A percentile compares a stretch with the other conserved stretches of the same genome.
Evolutionary conservation across 1,140 invertebrate genomes (phyloP).

Genomic region (Steinernema feltiae): DNA sequence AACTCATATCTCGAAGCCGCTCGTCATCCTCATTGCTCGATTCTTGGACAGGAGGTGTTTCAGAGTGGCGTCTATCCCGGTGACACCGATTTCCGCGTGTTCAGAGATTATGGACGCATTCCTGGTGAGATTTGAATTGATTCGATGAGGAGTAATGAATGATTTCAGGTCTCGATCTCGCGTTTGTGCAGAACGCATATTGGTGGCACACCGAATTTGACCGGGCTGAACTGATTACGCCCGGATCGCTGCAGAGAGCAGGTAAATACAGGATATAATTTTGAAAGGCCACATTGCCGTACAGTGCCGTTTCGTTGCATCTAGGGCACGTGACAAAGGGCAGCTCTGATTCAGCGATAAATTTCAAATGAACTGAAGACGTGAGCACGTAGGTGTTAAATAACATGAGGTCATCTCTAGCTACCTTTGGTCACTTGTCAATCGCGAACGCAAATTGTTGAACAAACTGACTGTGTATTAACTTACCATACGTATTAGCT

Average conservation of each 20-base stretch:
- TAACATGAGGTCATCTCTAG: too few relatives aligned
- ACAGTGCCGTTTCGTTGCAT: too few relatives aligned
- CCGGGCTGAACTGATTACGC: constrained; percentile 69
- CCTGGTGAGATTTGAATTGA: constrained; percentile 56
- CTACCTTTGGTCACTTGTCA: too few relatives aligned
- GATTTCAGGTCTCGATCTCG: constrained; percentile 75
- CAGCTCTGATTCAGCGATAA: too few relatives aligned
- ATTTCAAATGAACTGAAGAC: too few relatives aligned
- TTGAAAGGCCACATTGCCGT: not conserved
- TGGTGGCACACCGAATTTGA: constrained; percentile 81
- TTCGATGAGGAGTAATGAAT: not conserved
- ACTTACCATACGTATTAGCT: too few relatives aligned
- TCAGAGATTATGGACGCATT: constrained; percentile 68
- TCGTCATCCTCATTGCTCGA: constrained; percentile 78
- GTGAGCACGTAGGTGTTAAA: too few relatives aligned
- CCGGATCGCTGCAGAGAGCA: constrained; percentile 72
- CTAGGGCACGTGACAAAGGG: too few relatives aligned
- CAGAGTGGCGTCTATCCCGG: constrained; percentile 80
- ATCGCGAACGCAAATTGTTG: too few relatives aligned
- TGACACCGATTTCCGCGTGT: constrained; percentile 90
- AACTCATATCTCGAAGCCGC: constrained; percentile 74
- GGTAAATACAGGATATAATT: constrained; percentile 16
- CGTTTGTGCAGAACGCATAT: constrained; percentile 84
- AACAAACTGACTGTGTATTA: too few relatives aligned
- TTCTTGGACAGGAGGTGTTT: constrained; percentile 74